Evolutionary conservation across 2,888 invertebrate species (phyloP), one percentile per base, ranked within the genome.

Genomic region (Cosmia trapezina): DNA sequence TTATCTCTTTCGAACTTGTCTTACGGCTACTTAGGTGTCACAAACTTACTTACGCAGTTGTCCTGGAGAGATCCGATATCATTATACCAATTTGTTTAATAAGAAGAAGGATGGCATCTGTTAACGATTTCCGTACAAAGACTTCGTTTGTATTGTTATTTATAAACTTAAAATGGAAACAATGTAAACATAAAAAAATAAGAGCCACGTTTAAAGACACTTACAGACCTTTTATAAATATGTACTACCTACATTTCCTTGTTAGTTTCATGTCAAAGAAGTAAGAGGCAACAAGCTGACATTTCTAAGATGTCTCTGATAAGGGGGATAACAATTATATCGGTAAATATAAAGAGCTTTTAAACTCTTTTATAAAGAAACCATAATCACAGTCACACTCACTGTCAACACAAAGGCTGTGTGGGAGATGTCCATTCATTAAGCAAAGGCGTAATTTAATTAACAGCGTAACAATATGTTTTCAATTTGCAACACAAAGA

Each of bases 1-100:
- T 94, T 93, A 93, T 94, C 93, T 91, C 82, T 79, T 86, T 90
- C 88, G 85, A 92, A 92, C 90, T 93, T 91, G 90, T 89, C 89
- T 86, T 88, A 89, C 88, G 87, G 89, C 90, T 91, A 90, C 91
- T 93, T 90, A 88, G 88, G 82, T 87, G 87, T 83, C 88, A 84
- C 87, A 83, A 89, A 91, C 88, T 91, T 86, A 88, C 86, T 90
- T 87, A 83, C 84, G 81, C 85, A 87, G 88, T 87, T 88, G 80
- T 78, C 51, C 51, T 41, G 47, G 69, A 76, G 76, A 81, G 76
- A 80, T 73, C 71, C 68, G 78, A 78, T 84, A 83, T 75, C 66
- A 81, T 77, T 76, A 76, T 71, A 67, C 65, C 61, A 81, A 80
- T 86, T 82, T 85, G 77, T 82, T 83, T 81, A 75, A 51, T 74